Evolutionary conservation across 2,797 vertebrate genomes (phyloP).

Genomic region (Cossypha caffra): DNA sequence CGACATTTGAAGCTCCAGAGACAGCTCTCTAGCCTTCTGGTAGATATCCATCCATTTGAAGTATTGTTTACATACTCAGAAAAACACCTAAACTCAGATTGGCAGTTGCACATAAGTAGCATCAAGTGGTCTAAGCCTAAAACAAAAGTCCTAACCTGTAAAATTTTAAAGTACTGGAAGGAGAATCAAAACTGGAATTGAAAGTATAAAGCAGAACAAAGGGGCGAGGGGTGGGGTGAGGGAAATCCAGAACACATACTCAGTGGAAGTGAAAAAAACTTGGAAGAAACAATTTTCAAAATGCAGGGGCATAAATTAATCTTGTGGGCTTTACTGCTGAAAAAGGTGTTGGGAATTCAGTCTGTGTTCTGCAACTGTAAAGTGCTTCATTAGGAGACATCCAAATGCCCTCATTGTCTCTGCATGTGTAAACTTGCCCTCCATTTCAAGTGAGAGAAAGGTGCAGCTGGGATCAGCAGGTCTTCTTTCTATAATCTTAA

Average conservation of each 20-base stretch:
- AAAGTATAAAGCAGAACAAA: not conserved
- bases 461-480: not conserved
- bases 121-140: not conserved
- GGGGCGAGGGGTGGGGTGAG: rapidly evolving
- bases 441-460: not conserved
- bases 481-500: not conserved
- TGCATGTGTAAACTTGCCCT: not conserved
- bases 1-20: not conserved
- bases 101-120: not conserved
- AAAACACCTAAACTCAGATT: not conserved
- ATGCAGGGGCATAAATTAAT: not conserved
- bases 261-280: not conserved
- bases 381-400: not conserved
- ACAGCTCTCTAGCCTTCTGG: not conserved
- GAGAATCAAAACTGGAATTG: not conserved
- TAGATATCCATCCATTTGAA: not conserved
- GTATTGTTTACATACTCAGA: not conserved
- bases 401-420: not conserved
- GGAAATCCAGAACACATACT: rapidly evolving
- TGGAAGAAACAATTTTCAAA: not conserved
- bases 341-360: not conserved
- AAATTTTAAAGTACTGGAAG: not conserved
- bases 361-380: not conserved
- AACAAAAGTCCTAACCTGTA: not conserved
- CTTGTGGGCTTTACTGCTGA: not conserved